phyloP scores from a whole-genome alignment of 2,797 vertebrate genomes.

The Salmo trutta region DNA sequence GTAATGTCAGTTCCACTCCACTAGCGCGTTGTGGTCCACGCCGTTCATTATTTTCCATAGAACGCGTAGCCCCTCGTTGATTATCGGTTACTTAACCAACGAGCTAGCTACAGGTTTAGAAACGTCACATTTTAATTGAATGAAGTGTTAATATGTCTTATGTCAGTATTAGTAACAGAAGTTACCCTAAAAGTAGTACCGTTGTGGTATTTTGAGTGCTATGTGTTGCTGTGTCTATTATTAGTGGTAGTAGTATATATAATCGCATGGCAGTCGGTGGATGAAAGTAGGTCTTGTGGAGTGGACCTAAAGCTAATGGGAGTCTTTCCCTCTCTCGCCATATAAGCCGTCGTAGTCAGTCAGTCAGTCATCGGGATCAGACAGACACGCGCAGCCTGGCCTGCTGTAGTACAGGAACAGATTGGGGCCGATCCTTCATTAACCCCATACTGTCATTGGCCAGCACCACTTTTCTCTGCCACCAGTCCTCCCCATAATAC shows the following conservation, averaged over 20 bases:
- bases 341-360: not conserved
- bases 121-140: not conserved
- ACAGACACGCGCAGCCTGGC: conserved; percentile 1
- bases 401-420: conserved; percentile 25
- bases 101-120: not conserved
- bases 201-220: not conserved
- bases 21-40: too few species aligned
- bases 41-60: too few species aligned
- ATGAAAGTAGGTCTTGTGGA: conserved; percentile 34
- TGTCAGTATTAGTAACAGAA: not conserved
- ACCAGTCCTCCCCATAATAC: not conserved
- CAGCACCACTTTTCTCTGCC: not conserved
- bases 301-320: conserved; percentile 25
- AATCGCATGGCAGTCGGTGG: not conserved
- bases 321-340: conserved; percentile 4
- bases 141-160: too few species aligned
- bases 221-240: not conserved
- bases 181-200: not conserved
- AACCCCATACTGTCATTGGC: conserved; percentile 32
- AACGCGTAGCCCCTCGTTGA: too few species aligned
- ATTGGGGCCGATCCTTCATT: conserved; percentile 43
- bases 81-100: not conserved
- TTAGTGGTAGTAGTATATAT: not conserved
- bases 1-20: too few species aligned
- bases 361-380: not conserved